Base-by-base conservation (phyloP, 1,140 invertebrate genomes). In the Arion vulgaris region DNA sequence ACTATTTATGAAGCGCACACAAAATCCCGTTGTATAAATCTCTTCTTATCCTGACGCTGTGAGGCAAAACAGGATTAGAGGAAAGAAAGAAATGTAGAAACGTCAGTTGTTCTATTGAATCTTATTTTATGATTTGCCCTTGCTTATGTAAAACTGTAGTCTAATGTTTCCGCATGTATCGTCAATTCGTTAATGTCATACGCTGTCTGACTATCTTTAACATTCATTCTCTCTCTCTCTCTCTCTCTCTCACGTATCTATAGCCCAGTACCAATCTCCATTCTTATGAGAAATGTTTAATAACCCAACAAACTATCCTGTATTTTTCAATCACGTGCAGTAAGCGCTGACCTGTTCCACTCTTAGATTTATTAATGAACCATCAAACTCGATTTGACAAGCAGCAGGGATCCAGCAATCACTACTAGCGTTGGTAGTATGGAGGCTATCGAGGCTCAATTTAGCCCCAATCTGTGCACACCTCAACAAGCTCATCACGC, bases 401-500 rank as follows among this genome's bases (percentile, higher is more conserved):
- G 71, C 71, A 28, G 9, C 26, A 13, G 11, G 38, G 69, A 38
- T 41, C n/a, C n/a, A 45, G 38, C 36, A 39, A n/a, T 73, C 34
- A 73, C 45, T 39, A 34, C 26, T 23, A 9, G 23, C 71, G 15
- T 4, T n/a, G 39, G 38, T 39, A 11, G 34, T 41, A 5, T 73
- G 71, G 38, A 41, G 34, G 71, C 34, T 11, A 41, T 73, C 39
- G 4, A 41, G 2, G 23, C 38, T 73, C 71, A 73, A 73, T 73
- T 73, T 38, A 73, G 71, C 38, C 39, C 38, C 71, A 15, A 15
- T 73, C 39, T n/a, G 34, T 15, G 4, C 71, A n/a, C 13, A 5
- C 11, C 39, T 73, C 36, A 38, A 73, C 71, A 73, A 34, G 71
- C 71, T 41, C 71, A 45, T 73, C 71, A 73, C 1, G 71, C 38